Percentiles rank a stretch among this genome's conserved stretches.
Evolutionary conservation across 1,140 invertebrate species (phyloP).

Genomic region (Listronotus bonariensis): DNA sequence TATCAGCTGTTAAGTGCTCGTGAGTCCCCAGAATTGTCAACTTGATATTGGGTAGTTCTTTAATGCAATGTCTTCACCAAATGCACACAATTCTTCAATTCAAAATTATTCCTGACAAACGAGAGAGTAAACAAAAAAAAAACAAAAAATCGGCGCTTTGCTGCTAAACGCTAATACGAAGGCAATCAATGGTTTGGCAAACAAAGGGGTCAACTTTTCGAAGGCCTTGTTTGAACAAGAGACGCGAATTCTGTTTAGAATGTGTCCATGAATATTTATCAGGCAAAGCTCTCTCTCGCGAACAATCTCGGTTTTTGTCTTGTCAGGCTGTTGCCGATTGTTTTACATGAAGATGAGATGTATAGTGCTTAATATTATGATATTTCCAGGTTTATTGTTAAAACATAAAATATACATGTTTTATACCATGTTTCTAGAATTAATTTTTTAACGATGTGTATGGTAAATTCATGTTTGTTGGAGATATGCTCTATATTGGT

Average conservation of each 20-base stretch:
- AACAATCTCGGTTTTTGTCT: background rate
- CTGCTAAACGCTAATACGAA: conserved; percentile 22
- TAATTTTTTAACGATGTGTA: too few species aligned
- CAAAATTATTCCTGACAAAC: too few species aligned
- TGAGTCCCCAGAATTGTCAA: too few species aligned
- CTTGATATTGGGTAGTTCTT: too few species aligned
- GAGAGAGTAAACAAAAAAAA: background rate
- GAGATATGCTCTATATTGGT: too few species aligned
- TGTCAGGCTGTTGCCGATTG: background rate
- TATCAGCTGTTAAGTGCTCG: too few species aligned
- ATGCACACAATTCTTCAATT: too few species aligned
- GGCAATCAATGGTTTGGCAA: conserved; percentile 30
- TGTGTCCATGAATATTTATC: conserved; percentile 33
- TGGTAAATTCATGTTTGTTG: too few species aligned
- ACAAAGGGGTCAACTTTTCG: conserved; percentile 33
- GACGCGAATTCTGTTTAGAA: conserved; percentile 29
- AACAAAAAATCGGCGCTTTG: conserved; percentile 2
- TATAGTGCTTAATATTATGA: background rate
- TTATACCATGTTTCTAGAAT: too few species aligned
- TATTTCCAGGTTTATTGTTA: conserved; percentile 7
- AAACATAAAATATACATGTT: too few species aligned
- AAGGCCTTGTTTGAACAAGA: conserved; percentile 32
- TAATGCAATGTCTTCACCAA: too few species aligned
- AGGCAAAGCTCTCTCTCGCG: background rate
- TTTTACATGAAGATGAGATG: conserved; percentile 2